Conservation (phyloP, 2,113 vertebrate genomes). For the Gambusia holbrooki region DNA sequence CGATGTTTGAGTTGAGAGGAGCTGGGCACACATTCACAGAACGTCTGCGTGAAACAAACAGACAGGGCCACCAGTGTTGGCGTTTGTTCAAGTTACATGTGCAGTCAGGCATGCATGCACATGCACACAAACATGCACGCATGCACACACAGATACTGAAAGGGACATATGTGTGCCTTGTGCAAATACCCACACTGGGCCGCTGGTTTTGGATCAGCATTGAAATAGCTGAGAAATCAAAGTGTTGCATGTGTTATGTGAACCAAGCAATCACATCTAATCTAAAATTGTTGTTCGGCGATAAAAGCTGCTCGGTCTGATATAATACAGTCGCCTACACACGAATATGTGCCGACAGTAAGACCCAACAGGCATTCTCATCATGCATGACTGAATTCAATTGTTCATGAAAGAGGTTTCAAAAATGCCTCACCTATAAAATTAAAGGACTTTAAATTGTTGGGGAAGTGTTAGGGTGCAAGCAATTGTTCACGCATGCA, state of each 20-base stretch:
- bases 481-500: slow-evolving; percentile 13
- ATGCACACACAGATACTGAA: slow-evolving; percentile 42
- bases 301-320: slow-evolving; percentile 23
- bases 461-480: slow-evolving; percentile 14
- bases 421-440: slow-evolving; percentile 6
- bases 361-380: slow-evolving; percentile 39
- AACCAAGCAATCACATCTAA: slow-evolving; percentile 5
- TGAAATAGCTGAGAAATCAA: slow-evolving; percentile 1
- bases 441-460: slow-evolving; percentile 6
- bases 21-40: slow-evolving; percentile 83
- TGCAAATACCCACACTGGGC: slow-evolving; percentile 2
- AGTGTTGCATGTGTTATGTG: not conserved
- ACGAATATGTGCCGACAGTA: slow-evolving; percentile 16
- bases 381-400: slow-evolving; percentile 40
- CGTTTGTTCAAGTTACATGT: slow-evolving; percentile 64
- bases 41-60: slow-evolving; percentile 81
- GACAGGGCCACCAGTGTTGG: slow-evolving; percentile 71
- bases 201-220: slow-evolving; percentile 3
- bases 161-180: not conserved
- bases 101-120: slow-evolving; percentile 61
- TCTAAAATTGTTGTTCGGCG: slow-evolving; percentile 22
- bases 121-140: slow-evolving; percentile 52
- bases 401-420: slow-evolving; percentile 41
- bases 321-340: slow-evolving; percentile 42
- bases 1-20: slow-evolving; percentile 82